A percentile compares a stretch with the other conserved stretches of the same genome.
These are phyloP conservation scores for Nemoura dubitans DNA, from an alignment of 2,888 invertebrate species.

Conservation along the genomic window DNA sequence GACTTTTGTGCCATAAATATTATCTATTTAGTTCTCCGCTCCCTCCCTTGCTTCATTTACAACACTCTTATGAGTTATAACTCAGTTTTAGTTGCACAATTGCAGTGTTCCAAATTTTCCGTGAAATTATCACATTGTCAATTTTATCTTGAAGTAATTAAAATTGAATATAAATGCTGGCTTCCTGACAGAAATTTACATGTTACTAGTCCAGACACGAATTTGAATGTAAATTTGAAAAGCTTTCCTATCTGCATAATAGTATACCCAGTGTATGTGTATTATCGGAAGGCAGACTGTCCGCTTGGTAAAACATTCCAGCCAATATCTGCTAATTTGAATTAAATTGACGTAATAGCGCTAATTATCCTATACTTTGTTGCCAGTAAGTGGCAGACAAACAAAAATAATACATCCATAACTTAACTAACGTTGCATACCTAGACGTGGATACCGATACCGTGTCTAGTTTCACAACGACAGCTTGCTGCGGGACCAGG, in stretches of 20 bases:
- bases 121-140: not conserved
- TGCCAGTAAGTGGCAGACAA: not conserved
- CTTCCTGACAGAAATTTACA: slow-evolving; percentile 3
- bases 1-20: no score
- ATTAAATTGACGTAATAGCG: not conserved
- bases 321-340: slow-evolving; percentile 1
- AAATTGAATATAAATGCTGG: not conserved
- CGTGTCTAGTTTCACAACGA: no score
- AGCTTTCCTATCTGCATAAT: not conserved
- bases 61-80: not conserved
- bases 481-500: no score
- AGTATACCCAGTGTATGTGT: no score
- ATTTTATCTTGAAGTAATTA: not conserved
- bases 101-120: not conserved
- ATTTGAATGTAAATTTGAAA: not conserved
- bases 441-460: no score
- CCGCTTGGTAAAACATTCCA: not conserved
- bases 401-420: not conserved
- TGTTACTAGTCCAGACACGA: not conserved
- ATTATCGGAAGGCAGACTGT: no score
- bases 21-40: no score
- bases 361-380: not conserved
- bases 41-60: not conserved
- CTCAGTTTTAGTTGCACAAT: not conserved
- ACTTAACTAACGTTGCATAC: not conserved